Conservation (phyloP, 2,113 vertebrate species). For the Catharus minimus region DNA sequence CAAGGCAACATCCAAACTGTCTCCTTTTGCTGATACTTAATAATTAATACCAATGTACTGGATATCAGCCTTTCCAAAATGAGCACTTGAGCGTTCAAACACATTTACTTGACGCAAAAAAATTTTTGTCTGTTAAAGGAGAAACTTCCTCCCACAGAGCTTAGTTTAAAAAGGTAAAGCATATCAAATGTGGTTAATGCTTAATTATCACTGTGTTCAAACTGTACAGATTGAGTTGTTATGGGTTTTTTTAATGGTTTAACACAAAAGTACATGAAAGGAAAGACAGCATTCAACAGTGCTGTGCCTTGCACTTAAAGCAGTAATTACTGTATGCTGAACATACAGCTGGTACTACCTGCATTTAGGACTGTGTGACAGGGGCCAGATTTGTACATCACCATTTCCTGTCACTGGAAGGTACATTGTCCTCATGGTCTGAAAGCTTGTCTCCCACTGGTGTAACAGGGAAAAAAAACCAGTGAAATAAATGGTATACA, state of each 20-base stretch:
- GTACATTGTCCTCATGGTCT: background rate
- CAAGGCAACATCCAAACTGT: background rate
- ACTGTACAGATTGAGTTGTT: background rate
- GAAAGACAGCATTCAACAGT: background rate
- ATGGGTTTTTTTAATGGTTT: background rate
- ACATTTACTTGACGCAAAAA: background rate
- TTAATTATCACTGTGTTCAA: background rate
- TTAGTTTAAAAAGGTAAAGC: background rate
- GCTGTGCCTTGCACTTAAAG: background rate
- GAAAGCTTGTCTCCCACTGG: background rate
- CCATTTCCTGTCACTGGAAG: background rate
- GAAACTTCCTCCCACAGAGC: background rate
- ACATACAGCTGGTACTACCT: background rate
- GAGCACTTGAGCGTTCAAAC: background rate
- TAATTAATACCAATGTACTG: background rate
- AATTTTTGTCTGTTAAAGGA: background rate
- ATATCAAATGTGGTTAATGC: background rate
- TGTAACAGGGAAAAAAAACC: rapidly evolving
- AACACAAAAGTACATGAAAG: background rate
- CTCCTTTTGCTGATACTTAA: background rate
- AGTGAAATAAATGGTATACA: background rate
- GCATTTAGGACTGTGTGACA: background rate
- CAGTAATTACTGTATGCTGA: background rate
- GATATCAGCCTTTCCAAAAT: background rate
- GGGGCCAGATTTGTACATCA: background rate